A percentile compares a stretch with the other conserved stretches of the same genome.
Conservation (phyloP, 2,888 invertebrate genomes). For the Megamerina dolium region DNA sequence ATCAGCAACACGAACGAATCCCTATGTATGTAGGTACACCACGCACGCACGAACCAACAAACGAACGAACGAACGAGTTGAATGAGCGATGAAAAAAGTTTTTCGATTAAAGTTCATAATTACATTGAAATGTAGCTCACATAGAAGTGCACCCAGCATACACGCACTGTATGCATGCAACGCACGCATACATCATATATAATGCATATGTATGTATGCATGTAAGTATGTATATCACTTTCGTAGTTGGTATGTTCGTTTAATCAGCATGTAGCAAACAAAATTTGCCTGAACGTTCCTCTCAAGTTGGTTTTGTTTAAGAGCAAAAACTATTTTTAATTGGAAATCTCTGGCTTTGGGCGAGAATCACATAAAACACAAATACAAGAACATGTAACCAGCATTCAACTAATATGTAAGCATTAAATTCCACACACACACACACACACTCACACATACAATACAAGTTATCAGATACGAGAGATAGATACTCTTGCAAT, state of each 20-base stretch:
- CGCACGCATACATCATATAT: not conserved
- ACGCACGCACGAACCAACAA: not conserved
- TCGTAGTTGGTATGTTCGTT: too few species aligned
- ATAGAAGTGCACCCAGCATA: not conserved
- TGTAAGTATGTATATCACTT: too few species aligned
- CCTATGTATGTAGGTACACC: not conserved
- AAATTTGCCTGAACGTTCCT: too few species aligned
- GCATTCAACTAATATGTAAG: too few species aligned
- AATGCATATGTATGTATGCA: too few species aligned
- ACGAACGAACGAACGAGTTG: slow-evolving; percentile 10
- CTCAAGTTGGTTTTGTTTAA: too few species aligned
- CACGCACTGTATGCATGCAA: not conserved
- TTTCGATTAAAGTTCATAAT: slow-evolving; percentile 30
- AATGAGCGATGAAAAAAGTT: slow-evolving; percentile 20
- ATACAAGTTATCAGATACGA: not conserved
- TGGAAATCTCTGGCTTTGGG: slow-evolving; percentile 11
- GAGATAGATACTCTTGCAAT: not conserved
- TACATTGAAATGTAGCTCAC: slow-evolving; percentile 16
- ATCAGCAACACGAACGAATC: not conserved
- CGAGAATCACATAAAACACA: slow-evolving; percentile 6
- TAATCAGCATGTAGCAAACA: too few species aligned
- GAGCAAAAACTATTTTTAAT: slow-evolving; percentile 11
- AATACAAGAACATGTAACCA: too few species aligned
- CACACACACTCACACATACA: not conserved
- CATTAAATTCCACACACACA: too few species aligned